These are phyloP conservation scores for Epirrhoe alternata DNA, from an alignment of 2,888 invertebrate genomes.

Conservation along the genomic window DNA sequence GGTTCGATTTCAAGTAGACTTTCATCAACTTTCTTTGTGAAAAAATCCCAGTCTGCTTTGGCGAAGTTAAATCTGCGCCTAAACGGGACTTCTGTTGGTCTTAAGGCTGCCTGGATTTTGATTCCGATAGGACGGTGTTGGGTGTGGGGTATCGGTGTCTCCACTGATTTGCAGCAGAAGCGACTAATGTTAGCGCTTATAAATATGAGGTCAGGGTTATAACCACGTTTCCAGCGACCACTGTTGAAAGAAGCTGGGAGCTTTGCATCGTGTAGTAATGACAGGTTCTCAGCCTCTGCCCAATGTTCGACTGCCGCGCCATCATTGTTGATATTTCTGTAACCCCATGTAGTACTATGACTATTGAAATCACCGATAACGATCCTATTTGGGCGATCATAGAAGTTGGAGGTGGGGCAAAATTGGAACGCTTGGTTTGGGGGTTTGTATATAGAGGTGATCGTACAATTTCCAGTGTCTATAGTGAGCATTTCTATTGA, in stretches of 20 bases:
- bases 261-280: not conserved
- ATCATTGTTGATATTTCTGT: not conserved
- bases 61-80: too few relatives aligned
- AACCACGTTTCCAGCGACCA: not conserved
- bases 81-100: too few relatives aligned
- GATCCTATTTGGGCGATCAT: not conserved
- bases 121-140: not conserved
- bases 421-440: too few relatives aligned
- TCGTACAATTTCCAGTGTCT: too few relatives aligned
- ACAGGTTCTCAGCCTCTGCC: not conserved
- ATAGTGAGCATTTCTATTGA: too few relatives aligned
- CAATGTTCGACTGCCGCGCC: not conserved
- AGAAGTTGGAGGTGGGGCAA: too few relatives aligned
- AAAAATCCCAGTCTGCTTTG: too few relatives aligned
- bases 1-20: too few relatives aligned
- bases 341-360: not conserved
- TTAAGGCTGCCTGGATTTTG: too few relatives aligned
- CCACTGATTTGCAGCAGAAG: not conserved
- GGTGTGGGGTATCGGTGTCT: not conserved
- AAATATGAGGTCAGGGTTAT: not conserved
- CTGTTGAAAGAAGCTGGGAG: not conserved
- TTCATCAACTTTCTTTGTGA: too few relatives aligned
- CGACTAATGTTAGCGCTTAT: not conserved
- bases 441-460: too few relatives aligned
- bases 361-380: constrained; percentile 2